These are phyloP conservation scores for Amblyjoppa fuscipennis DNA, from an alignment of 2,888 invertebrate genomes.

Conservation along the genomic window DNA sequence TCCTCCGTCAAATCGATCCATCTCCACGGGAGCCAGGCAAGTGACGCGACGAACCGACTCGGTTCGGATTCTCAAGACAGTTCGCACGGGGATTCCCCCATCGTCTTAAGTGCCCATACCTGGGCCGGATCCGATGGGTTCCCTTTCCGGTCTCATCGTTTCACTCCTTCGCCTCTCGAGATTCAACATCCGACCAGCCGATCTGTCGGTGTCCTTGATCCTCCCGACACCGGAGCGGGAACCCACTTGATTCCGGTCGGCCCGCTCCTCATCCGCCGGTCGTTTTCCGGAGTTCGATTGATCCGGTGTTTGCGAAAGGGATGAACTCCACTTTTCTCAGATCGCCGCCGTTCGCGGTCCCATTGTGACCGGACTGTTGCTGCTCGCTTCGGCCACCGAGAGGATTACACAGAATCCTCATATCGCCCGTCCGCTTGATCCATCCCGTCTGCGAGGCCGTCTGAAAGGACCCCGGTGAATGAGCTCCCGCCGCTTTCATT, in stretches of 20 bases:
- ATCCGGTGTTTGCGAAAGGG: constrained; percentile 1
- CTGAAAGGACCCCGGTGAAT: constrained; percentile 9
- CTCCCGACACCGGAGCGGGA: background rate
- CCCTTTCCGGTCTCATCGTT: background rate
- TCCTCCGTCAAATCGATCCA: constrained; percentile 59
- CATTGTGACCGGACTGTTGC: constrained; percentile 36
- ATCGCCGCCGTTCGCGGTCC: constrained; percentile 22
- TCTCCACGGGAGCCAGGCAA: constrained; percentile 48
- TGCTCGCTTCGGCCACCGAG: background rate
- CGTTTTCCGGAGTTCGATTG: background rate
- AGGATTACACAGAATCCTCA: constrained; percentile 52
- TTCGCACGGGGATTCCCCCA: background rate
- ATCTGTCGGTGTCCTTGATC: background rate
- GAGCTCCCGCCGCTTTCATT: constrained; percentile 12
- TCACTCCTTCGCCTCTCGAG: background rate
- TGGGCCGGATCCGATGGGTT: background rate
- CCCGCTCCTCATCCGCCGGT: background rate
- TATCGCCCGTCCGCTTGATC: constrained; percentile 44
- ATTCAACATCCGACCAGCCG: background rate
- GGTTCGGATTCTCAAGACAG: constrained; percentile 14
- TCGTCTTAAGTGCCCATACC: background rate
- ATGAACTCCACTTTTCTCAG: constrained; percentile 24
- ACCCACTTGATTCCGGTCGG: background rate
- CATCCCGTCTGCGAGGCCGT: background rate
- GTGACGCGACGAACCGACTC: constrained; percentile 12